Evolutionary conservation across 2,797 vertebrate species (phyloP).

Genomic region (Lithobates pipiens): DNA sequence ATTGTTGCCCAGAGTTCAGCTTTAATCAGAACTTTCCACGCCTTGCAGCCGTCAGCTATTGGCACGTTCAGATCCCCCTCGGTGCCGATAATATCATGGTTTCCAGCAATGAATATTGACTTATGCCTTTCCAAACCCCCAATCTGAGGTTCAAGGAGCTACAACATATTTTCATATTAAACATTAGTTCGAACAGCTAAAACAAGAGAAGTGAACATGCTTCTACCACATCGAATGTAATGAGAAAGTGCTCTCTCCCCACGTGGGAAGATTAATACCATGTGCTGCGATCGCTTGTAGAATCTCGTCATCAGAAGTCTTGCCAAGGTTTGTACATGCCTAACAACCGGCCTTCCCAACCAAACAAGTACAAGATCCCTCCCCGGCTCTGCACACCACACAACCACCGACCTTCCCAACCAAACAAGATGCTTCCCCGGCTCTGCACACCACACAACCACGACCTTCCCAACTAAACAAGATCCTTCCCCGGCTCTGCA

Average conservation of each 20-base stretch:
- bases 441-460: no score
- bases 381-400: neutral
- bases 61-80: neutral
- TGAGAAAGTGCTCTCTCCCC: slow-evolving; percentile 6
- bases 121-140: slow-evolving; percentile 12
- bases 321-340: slow-evolving; percentile 6
- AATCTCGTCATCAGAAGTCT: slow-evolving; percentile 42
- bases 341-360: neutral
- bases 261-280: slow-evolving; percentile 21
- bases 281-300: slow-evolving; percentile 34
- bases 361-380: neutral
- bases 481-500: no score
- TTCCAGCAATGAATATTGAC: slow-evolving; percentile 2
- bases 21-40: no score
- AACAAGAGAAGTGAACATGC: slow-evolving; percentile 10
- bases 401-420: no score
- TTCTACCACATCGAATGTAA: slow-evolving; percentile 28
- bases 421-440: no score
- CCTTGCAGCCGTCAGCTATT: no score
- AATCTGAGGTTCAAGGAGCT: slow-evolving; percentile 23
- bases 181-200: slow-evolving; percentile 9
- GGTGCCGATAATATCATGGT: neutral
- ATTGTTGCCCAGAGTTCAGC: no score
- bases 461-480: no score
- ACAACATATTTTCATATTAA: slow-evolving; percentile 29